phyloP scores from a whole-genome alignment of 2,888 invertebrate species.

The Mimumesa dahlbomi region DNA sequence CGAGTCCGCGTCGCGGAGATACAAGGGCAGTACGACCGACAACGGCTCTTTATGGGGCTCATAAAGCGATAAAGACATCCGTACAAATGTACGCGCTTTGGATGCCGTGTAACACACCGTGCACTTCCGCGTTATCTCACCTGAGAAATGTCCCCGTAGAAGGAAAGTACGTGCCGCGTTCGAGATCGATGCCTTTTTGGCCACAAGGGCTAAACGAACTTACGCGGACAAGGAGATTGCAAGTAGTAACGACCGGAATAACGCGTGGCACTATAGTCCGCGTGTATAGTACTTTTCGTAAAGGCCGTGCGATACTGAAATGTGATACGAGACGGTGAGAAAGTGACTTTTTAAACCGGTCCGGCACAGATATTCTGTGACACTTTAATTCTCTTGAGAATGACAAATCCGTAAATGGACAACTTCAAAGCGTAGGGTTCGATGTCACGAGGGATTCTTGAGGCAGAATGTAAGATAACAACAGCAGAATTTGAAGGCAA shows the following conservation, averaged over 20 bases:
- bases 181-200: background rate
- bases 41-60: conserved; percentile 71
- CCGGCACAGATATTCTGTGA: too few species aligned
- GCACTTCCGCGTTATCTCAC: conserved; percentile 61
- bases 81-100: conserved; percentile 65
- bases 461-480: background rate
- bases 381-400: too few species aligned
- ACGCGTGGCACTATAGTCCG: too few species aligned
- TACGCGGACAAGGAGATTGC: too few species aligned
- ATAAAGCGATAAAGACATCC: conserved; percentile 75
- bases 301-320: too few species aligned
- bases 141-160: conserved; percentile 48
- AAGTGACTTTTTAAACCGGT: too few species aligned
- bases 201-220: background rate
- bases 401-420: too few species aligned
- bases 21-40: conserved; percentile 56
- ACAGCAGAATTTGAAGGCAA: conserved; percentile 2
- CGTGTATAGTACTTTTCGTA: too few species aligned
- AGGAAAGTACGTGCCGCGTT: conserved; percentile 15
- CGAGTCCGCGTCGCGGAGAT: conserved; percentile 26
- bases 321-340: too few species aligned
- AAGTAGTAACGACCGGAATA: too few species aligned
- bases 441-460: background rate
- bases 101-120: conserved; percentile 39
- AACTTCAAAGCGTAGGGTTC: too few species aligned